Evolutionary conservation across 2,888 invertebrate genomes (phyloP).

Genomic region (Hofmannophila pseudospretella): DNA sequence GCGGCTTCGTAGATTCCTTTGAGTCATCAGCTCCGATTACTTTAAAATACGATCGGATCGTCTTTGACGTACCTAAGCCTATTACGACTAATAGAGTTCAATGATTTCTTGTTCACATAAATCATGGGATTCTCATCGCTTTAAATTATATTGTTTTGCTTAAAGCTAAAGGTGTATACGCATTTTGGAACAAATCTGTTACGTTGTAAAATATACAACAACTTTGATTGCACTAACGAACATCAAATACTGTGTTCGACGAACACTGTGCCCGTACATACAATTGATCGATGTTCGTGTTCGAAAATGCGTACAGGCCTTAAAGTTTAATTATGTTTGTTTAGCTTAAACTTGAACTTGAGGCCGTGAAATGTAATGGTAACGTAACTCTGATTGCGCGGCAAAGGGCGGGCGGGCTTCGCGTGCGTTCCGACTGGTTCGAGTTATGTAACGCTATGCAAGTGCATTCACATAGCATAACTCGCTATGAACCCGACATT

Average conservation of each 20-base stretch:
- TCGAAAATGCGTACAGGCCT: too few species aligned
- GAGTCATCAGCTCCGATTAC: constrained; percentile 22
- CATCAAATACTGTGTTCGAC: too few species aligned
- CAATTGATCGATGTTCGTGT: too few species aligned
- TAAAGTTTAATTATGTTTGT: too few species aligned
- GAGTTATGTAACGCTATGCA: constrained; percentile 44
- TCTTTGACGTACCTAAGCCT: constrained; percentile 27
- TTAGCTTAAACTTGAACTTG: constrained; percentile 31
- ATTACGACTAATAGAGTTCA: constrained; percentile 24
- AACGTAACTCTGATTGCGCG: constrained; percentile 4
- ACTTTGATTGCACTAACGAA: too few species aligned
- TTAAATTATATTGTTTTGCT: too few species aligned
- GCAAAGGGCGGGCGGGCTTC: constrained; percentile 3
- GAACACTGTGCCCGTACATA: too few species aligned
- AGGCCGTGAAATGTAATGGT: constrained; percentile 34
- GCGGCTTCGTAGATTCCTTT: constrained; percentile 33
- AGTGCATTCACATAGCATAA: constrained; percentile 21
- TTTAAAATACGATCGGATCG: constrained; percentile 20
- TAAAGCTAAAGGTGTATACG: too few species aligned
- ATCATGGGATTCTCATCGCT: constrained; percentile 7
- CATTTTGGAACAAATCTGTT: too few species aligned
- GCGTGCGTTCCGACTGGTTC: constrained; percentile 45
- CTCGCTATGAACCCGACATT: constrained; percentile 1
- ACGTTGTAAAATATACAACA: too few species aligned
- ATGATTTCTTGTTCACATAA: constrained; percentile 17